Evolutionary conservation across 2,113 vertebrate species (phyloP).

Genomic region (Machaerirhynchus nigripectus): DNA sequence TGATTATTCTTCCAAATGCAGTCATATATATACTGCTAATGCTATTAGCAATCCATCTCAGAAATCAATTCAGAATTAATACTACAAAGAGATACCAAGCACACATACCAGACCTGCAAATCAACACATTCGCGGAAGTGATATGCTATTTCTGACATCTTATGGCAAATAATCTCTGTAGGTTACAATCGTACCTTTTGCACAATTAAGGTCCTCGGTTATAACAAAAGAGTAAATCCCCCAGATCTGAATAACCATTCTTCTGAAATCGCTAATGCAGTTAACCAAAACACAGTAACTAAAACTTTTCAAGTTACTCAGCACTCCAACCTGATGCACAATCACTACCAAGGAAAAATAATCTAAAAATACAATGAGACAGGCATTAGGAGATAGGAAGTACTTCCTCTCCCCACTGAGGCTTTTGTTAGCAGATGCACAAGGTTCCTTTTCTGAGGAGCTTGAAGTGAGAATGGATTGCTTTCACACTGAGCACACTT

Average conservation of each 20-base stretch:
- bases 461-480: background rate
- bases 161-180: background rate
- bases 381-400: constrained; percentile 22
- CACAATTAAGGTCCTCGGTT: background rate
- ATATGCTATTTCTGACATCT: background rate
- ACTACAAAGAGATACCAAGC: background rate
- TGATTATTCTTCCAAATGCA: background rate
- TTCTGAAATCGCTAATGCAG: background rate
- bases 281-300: background rate
- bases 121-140: background rate
- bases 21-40: background rate
- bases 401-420: background rate
- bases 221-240: background rate
- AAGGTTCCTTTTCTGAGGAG: background rate
- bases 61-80: background rate
- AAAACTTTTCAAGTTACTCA: background rate
- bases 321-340: background rate
- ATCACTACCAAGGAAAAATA: background rate
- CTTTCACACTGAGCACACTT: background rate
- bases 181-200: background rate
- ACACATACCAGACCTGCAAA: background rate
- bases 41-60: background rate
- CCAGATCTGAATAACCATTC: background rate
- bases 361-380: constrained; percentile 17
- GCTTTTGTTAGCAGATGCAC: background rate